A percentile compares a stretch with the other conserved stretches of the same genome.
Evolutionary conservation across 2,888 invertebrate species (phyloP).

Genomic region (Trichacis sp.): DNA sequence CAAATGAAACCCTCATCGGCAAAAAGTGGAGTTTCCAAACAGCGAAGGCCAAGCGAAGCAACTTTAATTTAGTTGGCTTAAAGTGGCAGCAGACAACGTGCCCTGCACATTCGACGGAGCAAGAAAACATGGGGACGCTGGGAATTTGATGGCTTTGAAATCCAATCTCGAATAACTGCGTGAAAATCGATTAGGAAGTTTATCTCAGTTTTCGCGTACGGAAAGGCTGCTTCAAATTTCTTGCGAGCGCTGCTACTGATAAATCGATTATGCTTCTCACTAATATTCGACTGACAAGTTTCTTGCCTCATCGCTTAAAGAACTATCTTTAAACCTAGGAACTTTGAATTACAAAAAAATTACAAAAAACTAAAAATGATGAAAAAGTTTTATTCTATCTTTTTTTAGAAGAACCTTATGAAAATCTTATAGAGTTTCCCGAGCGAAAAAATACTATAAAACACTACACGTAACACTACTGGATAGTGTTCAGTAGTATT

Average conservation of each 20-base stretch:
- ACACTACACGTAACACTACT: too few relatives aligned
- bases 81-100: conserved; percentile 47
- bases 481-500: too few relatives aligned
- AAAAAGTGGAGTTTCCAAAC: conserved; percentile 40
- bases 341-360: too few relatives aligned
- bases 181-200: conserved; percentile 41
- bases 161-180: conserved; percentile 48
- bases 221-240: conserved; percentile 31
- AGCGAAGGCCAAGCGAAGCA: conserved; percentile 29
- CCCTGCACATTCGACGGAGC: conserved; percentile 40
- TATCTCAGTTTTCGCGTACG: conserved; percentile 49
- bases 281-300: not conserved
- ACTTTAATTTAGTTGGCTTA: conserved; percentile 45
- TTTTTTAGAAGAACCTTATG: too few relatives aligned
- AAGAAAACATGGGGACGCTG: conserved; percentile 31
- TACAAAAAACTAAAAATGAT: too few relatives aligned
- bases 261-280: not conserved
- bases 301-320: too few relatives aligned
- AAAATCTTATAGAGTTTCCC: too few relatives aligned
- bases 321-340: too few relatives aligned
- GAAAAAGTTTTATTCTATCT: too few relatives aligned
- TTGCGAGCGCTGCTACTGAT: not conserved
- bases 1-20: conserved; percentile 13
- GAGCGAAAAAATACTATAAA: too few relatives aligned
- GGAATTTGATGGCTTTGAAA: conserved; percentile 33